These are phyloP conservation scores for Peromyscus polionotus DNA, from an alignment of 2,113 vertebrate species.

Conservation along the genomic window DNA sequence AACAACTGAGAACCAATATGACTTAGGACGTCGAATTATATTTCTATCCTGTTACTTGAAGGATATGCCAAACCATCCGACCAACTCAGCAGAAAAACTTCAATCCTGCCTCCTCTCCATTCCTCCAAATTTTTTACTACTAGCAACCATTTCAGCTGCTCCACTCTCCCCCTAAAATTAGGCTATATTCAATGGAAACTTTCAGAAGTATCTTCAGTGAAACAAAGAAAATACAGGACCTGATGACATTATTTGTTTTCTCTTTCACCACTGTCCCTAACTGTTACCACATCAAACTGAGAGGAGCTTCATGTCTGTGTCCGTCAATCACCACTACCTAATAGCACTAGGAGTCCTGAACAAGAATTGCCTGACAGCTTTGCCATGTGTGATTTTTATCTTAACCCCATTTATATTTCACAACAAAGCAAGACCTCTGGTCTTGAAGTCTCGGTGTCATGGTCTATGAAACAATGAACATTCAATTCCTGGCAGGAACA, in stretches of 20 bases:
- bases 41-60: constrained; percentile 17
- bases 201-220: not conserved
- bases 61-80: not conserved
- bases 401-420: not conserved
- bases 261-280: constrained; percentile 55
- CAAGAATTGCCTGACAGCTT: constrained; percentile 33
- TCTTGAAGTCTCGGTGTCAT: not conserved
- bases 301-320: constrained; percentile 29
- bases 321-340: constrained; percentile 62
- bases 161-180: not conserved
- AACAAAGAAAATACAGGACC: constrained; percentile 52
- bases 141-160: not conserved
- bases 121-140: not conserved
- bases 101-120: not conserved
- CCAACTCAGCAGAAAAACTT: not conserved
- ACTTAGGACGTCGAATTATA: not conserved
- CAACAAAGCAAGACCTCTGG: constrained; percentile 19
- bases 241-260: constrained; percentile 32
- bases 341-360: constrained; percentile 49
- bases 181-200: not conserved
- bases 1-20: not conserved
- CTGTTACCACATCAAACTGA: constrained; percentile 14
- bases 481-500: not conserved
- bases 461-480: not conserved
- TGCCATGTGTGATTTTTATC: constrained; percentile 19